A percentile compares a stretch with the other conserved stretches of the same genome.
Evolutionary conservation across 2,113 vertebrate species (phyloP).

Genomic region (Cichladusa arquata): DNA sequence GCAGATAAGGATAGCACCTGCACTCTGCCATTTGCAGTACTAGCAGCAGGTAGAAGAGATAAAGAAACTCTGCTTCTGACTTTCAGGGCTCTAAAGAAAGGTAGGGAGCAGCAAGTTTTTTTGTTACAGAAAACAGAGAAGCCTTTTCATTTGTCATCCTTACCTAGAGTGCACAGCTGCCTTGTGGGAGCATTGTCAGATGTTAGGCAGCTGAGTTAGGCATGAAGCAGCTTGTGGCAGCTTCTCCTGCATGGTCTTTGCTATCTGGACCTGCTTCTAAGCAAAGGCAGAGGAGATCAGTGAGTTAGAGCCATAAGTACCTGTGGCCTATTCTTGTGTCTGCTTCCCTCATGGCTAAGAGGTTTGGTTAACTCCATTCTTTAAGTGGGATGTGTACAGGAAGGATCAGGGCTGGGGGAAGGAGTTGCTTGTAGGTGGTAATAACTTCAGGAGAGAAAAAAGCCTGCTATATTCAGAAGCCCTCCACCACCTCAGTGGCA

Average conservation of each 20-base stretch:
- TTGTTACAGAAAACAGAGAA: not conserved
- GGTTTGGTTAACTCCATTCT: not conserved
- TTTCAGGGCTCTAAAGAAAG: not conserved
- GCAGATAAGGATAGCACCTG: slow-evolving; percentile 10
- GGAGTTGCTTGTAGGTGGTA: not conserved
- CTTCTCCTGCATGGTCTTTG: not conserved
- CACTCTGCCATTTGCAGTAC: slow-evolving; percentile 4
- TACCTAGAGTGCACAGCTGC: not conserved
- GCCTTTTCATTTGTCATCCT: not conserved
- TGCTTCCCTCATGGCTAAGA: not conserved
- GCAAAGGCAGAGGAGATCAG: not conserved
- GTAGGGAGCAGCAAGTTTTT: not conserved
- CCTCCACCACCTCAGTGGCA: not conserved
- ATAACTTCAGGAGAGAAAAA: not conserved
- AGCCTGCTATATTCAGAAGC: not conserved
- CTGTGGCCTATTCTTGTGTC: not conserved
- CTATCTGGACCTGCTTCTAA: not conserved
- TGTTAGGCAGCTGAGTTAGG: not conserved
- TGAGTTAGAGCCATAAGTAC: not conserved
- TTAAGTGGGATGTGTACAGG: not conserved
- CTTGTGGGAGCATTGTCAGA: not conserved
- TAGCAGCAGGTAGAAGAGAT: slow-evolving; percentile 16
- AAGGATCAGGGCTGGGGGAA: not conserved
- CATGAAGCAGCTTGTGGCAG: not conserved
- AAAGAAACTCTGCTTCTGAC: slow-evolving; percentile 5